Conservation (phyloP, 1,140 invertebrate genomes). For the Latrodectus geometricus region DNA sequence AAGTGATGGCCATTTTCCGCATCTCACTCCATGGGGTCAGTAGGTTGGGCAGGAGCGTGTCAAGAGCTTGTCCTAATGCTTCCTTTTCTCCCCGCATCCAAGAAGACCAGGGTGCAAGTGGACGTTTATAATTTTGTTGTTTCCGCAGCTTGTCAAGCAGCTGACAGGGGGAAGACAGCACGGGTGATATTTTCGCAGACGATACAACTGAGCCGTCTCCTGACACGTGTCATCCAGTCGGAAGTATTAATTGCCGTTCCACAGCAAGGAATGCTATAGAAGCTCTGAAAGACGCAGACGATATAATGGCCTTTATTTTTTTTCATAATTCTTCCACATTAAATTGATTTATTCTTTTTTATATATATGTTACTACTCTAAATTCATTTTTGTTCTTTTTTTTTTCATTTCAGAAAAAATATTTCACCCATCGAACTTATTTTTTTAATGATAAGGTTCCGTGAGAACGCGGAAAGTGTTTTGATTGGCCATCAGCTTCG, state of each 20-base stretch:
- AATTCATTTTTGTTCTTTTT: neutral
- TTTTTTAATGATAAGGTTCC: slow-evolving; percentile 55
- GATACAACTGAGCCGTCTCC: slow-evolving; percentile 1
- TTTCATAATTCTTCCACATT: neutral
- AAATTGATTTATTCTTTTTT: slow-evolving; percentile 4
- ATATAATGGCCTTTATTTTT: slow-evolving; percentile 33
- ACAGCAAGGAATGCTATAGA: neutral
- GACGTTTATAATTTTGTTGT: slow-evolving; percentile 61
- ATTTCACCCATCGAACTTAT: neutral
- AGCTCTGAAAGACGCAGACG: neutral
- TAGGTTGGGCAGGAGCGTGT: slow-evolving; percentile 48
- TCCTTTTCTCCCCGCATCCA: neutral
- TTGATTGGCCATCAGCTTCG: slow-evolving; percentile 44
- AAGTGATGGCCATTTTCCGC: slow-evolving; percentile 55
- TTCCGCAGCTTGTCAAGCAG: slow-evolving; percentile 49
- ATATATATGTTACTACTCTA: slow-evolving; percentile 4
- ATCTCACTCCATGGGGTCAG: slow-evolving; percentile 50
- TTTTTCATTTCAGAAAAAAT: neutral
- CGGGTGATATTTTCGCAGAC: slow-evolving; percentile 33
- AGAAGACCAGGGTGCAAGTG: slow-evolving; percentile 32
- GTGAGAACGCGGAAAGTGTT: slow-evolving; percentile 34
- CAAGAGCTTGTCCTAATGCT: slow-evolving; percentile 42
- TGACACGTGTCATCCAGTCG: slow-evolving; percentile 49
- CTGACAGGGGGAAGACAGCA: slow-evolving; percentile 47
- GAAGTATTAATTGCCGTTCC: slow-evolving; percentile 51